Conservation (phyloP, 2,888 invertebrate species). For the Perdita meconis region DNA sequence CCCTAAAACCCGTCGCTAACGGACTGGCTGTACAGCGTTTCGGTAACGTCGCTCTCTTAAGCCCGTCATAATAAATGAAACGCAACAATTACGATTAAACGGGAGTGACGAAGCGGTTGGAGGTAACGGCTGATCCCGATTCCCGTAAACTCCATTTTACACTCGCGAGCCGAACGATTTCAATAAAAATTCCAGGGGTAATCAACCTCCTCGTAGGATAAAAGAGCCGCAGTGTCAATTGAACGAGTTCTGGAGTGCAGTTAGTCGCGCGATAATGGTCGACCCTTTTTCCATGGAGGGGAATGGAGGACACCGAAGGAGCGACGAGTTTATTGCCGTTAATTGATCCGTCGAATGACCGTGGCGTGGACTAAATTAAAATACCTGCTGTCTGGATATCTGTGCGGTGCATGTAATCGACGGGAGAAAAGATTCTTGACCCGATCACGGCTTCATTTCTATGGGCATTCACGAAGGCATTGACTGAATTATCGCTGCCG, state of each 20-base stretch:
- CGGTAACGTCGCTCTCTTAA: no score
- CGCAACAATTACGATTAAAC: no score
- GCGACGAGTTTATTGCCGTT: slow-evolving; percentile 59
- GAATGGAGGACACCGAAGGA: slow-evolving; percentile 34
- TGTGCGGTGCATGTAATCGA: slow-evolving; percentile 29
- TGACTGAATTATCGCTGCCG: slow-evolving; percentile 16
- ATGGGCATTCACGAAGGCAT: slow-evolving; percentile 10
- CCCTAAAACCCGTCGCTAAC: no score
- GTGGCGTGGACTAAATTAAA: slow-evolving; percentile 61
- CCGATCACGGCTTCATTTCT: slow-evolving; percentile 39
- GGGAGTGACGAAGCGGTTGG: no score
- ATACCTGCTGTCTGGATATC: slow-evolving; percentile 52
- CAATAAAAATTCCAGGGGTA: slow-evolving; percentile 15
- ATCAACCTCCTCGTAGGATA: slow-evolving; percentile 5
- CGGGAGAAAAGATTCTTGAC: slow-evolving; percentile 58
- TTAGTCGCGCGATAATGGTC: slow-evolving; percentile 31
- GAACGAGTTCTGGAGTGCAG: slow-evolving; percentile 34
- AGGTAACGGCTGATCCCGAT: background rate
- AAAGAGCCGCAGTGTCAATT: slow-evolving; percentile 19
- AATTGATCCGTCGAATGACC: slow-evolving; percentile 63
- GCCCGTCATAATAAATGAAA: no score
- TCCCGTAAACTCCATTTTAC: background rate
- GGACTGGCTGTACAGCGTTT: no score
- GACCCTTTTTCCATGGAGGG: slow-evolving; percentile 34
- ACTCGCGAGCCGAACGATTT: background rate